These are phyloP conservation scores for Sinosuthora webbiana DNA, from an alignment of 2,113 vertebrate species.

Conservation along the genomic window DNA sequence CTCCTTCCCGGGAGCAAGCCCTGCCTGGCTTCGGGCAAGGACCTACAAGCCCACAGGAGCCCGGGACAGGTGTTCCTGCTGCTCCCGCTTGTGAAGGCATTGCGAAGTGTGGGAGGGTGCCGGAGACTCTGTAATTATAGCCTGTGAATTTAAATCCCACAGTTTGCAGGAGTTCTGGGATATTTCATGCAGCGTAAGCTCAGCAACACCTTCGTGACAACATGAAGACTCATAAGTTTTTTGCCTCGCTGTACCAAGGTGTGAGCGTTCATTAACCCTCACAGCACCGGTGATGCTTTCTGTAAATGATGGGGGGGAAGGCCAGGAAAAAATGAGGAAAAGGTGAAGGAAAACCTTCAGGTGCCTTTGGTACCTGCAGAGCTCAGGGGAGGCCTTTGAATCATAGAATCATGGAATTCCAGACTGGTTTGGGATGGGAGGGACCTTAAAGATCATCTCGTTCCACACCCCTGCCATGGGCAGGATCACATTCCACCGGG, in stretches of 20 bases:
- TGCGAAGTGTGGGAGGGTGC: not conserved
- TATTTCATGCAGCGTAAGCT: slow-evolving; percentile 9
- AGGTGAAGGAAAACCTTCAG: not conserved
- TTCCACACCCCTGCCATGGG: not conserved
- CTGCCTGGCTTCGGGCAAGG: not conserved
- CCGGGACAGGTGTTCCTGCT: slow-evolving; percentile 2
- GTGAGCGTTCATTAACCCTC: not conserved
- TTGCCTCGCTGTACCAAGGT: slow-evolving; percentile 10
- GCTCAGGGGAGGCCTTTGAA: not conserved
- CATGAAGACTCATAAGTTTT: slow-evolving; percentile 13
- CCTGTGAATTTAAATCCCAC: slow-evolving; percentile 28
- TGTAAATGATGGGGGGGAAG: not conserved
- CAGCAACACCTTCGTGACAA: slow-evolving; percentile 39
- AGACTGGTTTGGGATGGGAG: not conserved
- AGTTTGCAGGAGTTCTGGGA: slow-evolving; percentile 38
- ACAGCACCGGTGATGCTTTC: accelerated
- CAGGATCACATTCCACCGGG: not conserved
- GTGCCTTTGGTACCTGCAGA: not conserved
- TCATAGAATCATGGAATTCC: not conserved
- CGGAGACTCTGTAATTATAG: not conserved
- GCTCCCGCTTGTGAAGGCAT: not conserved
- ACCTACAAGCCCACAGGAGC: not conserved
- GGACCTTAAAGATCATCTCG: accelerated
- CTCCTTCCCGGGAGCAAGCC: not conserved
- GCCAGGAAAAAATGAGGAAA: not conserved